Evolutionary conservation across 2,797 vertebrate genomes (phyloP), one percentile per base, ranked within the genome.

Genomic region (Vespertilio murinus): DNA sequence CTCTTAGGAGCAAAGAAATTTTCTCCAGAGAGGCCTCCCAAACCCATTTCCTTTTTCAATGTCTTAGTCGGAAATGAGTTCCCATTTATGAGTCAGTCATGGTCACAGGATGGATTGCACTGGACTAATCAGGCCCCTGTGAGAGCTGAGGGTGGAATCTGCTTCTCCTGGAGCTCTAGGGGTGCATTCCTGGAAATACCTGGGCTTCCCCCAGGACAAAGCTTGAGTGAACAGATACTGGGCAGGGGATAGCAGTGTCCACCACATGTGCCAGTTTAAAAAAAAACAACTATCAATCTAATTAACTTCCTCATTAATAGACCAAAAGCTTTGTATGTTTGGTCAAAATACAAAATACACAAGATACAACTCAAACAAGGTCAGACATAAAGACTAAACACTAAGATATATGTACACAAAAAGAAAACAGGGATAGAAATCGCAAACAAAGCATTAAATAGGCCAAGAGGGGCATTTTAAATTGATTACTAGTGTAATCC

Each of bases 401-500:
- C 64, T 97, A 93, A 94, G 47, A 89, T 78, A 9, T 92, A 95
- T 83, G 70, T 75, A 91, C 74, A 88, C 85, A 88, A 73, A 94
- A 96, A 90, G 22, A 45, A 95, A 94, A 69, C 17, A 45, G n/a
- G n/a, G 33, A 81, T 80, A 47, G 67, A 95, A 94, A 94, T 52
- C 84, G 83, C 78, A 96, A 96, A 94, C 61, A 96, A 91, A 87
- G 84, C 79, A 93, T 95, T 96, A 91, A 92, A 52, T 56, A 91
- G 61, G 35, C 71, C 89, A 94, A 71, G 45, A 93, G 56, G 86
- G 77, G 61, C 52, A 78, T 94, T 95, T 95, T 94, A 94, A 80
- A 91, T 89, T 92, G 94, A 96, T 95, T 93, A 84, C 1, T 17
- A 85, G 65, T 89, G 2, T 92, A 85, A 95, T 71, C 69, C 35